Percentiles rank a stretch among this genome's conserved stretches.
Conservation (phyloP, 2,113 vertebrate genomes). For the Cisticola juncidis region DNA sequence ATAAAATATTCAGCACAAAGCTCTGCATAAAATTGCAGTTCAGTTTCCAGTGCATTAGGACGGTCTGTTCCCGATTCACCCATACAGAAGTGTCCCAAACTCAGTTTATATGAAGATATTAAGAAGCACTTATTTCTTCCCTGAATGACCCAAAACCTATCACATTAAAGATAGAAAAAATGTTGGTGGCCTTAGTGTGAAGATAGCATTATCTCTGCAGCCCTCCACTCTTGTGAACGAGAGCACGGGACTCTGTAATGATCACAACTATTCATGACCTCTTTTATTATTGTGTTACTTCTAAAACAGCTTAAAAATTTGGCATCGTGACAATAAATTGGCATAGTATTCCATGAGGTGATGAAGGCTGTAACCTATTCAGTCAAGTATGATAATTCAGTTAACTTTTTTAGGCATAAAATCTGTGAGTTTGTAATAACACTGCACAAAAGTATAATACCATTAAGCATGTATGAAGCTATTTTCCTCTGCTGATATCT, state of each 20-base stretch:
- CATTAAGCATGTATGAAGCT: not conserved
- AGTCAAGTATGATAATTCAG: constrained; percentile 2
- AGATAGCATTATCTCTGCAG: not conserved
- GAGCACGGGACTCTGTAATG: not conserved
- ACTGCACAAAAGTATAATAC: not conserved
- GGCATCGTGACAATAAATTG: not conserved
- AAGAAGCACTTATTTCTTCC: not conserved
- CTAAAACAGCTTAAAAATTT: not conserved
- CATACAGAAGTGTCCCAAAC: not conserved
- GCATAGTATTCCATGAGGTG: not conserved
- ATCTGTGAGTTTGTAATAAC: not conserved
- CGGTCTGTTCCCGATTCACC: not conserved
- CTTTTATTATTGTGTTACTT: not conserved
- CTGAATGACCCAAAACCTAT: not conserved
- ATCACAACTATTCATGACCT: not conserved
- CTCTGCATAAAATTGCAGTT: not conserved
- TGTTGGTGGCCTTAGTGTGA: not conserved
- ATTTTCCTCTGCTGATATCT: not conserved
- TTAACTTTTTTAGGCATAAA: constrained; percentile 12
- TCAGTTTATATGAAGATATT: not conserved
- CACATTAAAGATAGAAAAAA: not conserved
- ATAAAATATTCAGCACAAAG: constrained; percentile 15
- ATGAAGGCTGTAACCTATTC: not conserved
- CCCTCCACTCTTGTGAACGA: not conserved
- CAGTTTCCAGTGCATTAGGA: not conserved